Evolutionary conservation across 2,888 invertebrate genomes (phyloP), one percentile per base, ranked within the genome.

Genomic region (Caenorhabditis sinica): DNA sequence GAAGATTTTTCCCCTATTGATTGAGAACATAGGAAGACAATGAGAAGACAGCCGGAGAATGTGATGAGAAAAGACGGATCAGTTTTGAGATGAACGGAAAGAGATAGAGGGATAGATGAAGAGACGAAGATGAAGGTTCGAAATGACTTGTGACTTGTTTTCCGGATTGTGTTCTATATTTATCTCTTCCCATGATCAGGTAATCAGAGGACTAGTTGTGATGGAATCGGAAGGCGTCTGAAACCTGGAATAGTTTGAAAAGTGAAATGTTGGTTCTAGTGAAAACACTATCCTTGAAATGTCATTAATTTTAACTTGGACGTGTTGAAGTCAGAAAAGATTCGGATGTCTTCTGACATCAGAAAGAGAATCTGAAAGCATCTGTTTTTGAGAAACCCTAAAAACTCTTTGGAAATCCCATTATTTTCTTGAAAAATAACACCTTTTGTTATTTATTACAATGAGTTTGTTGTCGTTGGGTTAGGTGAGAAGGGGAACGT

Each of bases 31-130:
- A 40, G 23, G 36, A 63, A 63, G 63, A 63, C 63, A 63, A 63
- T 43, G 36, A 71, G 56, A 63, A 45, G 61, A 20, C 63, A 66
- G 75, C 75, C 75, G 75, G 65, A 63, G 56, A 65, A 43, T 49
- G 75, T 58, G 58, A 71, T 69, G 51, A 51, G 69, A 69, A 61
- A 74, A 40, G 51, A 74, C 73, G 73, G 73, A 74, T 74, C 73
- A 40, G 63, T 53, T n/a, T 45, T 20, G 56, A 65, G 36, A 20
- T 51, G 15, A 15, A 60, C 2, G 23, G 13, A 28, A 25, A 33
- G 15, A 43, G 8, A 30, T n/a, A 23, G 4, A 23, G n/a, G 30
- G 60, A 13, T 15, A 68, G 49, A 36, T 51, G 5, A 13, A 20
- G 77, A 79, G 77, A 77, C 69, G 61, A 51, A 71, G 77, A 20